Conservation (phyloP, 1,140 invertebrate genomes). For the Arctopsyche grandis region DNA sequence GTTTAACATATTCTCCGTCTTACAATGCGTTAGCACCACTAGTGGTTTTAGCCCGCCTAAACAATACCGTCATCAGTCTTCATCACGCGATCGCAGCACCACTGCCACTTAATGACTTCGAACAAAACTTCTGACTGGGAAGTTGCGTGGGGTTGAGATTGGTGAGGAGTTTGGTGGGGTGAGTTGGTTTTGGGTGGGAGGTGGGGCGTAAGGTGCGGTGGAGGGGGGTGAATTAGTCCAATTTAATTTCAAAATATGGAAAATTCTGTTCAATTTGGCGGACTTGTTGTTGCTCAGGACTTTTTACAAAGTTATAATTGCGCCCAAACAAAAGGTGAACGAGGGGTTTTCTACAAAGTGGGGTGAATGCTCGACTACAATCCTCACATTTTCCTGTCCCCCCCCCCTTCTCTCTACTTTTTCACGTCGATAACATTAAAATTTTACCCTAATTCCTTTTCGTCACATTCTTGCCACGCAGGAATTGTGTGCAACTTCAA, state of each 20-base stretch:
- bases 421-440: neutral
- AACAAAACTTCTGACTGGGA: neutral
- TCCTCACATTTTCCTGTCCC: too few relatives aligned
- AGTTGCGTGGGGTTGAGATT: neutral
- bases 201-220: neutral
- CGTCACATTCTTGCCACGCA: neutral
- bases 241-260: conserved; percentile 26
- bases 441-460: neutral
- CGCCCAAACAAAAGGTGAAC: conserved; percentile 24
- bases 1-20: neutral
- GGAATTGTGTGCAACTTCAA: neutral
- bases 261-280: neutral
- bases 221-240: conserved; percentile 7
- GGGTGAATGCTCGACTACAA: neutral
- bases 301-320: conserved; percentile 31
- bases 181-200: neutral
- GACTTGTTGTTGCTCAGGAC: neutral
- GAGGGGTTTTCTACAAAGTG: neutral
- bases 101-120: conserved; percentile 12
- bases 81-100: conserved; percentile 8
- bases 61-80: conserved; percentile 25
- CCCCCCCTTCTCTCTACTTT: too few relatives aligned
- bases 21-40: neutral
- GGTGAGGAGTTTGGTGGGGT: neutral
- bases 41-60: neutral